Evolutionary conservation across 2,113 vertebrate species (phyloP), one percentile per base, ranked within the genome.

Genomic region (Notothenia coriiceps): DNA sequence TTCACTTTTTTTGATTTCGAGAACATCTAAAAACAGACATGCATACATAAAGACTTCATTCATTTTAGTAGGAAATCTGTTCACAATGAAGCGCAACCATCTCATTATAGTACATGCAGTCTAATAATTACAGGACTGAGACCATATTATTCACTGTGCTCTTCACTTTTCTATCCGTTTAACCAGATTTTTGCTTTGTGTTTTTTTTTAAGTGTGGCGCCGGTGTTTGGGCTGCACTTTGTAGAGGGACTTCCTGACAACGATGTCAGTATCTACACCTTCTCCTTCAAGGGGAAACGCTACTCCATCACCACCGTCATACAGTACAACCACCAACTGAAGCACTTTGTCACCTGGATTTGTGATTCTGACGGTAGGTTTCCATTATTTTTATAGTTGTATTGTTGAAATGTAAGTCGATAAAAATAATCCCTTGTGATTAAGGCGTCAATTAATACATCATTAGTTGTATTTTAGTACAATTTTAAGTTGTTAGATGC

Each of bases 341-440:
- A 95, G 86, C 97, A 99, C 88, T 99, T 99, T 87, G 93, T 97
- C 88, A 95, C 96, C 4, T 99, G 98, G 98, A 88, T 91, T 62
- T 85, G 86, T 74, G 91, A 92, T 75, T n/a, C 87, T 68, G 94
- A 96, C 60, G 97, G 98, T 99, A 89, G 85, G 96, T 95, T 40
- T 40, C 29, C 29, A 18, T 69, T 60, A n/a, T 17, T 59, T 0
- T 57, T 10, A 5, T 20, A 11, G 8, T 2, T 14, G 25, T 25
- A 20, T 46, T 52, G 2, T 1, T 9, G 6, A 73, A 20, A 51
- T 62, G 12, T 40, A 20, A 22, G n/a, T 61, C 2, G 7, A 5
- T 40, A 6, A 8, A 50, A 20, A 20, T 7, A 2, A 29, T 29
- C 29, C 29, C 18, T 72, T 15, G 15, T 40, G 35, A 40, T 40